Conservation (phyloP, 1,140 invertebrate species). For the Melipona quadrifasciata region DNA sequence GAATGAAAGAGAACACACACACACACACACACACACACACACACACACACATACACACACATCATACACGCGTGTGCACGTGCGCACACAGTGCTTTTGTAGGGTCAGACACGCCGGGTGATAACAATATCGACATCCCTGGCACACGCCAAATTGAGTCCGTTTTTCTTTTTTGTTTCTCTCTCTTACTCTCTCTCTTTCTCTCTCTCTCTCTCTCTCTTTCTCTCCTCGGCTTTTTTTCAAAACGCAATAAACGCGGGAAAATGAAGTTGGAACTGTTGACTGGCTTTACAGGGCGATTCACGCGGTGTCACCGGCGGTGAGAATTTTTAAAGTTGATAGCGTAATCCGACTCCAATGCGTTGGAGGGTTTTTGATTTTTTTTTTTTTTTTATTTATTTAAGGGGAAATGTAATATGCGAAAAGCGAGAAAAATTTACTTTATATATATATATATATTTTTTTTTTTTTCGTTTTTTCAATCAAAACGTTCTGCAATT, state of each 20-base stretch:
- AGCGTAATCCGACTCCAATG: too few species aligned
- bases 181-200: not conserved
- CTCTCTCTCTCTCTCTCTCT: not conserved
- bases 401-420: not conserved
- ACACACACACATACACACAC: constrained; percentile 34
- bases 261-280: not conserved
- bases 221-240: not conserved
- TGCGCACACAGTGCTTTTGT: constrained; percentile 57
- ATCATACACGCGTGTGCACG: not conserved
- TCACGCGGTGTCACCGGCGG: not conserved
- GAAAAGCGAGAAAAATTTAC: not conserved
- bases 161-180: constrained; percentile 39
- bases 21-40: not conserved
- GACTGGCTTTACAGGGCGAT: not conserved
- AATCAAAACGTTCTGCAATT: not conserved
- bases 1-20: constrained; percentile 30
- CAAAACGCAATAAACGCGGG: constrained; percentile 16
- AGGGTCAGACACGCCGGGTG: constrained; percentile 31
- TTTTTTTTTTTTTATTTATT: too few species aligned
- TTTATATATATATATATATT: not conserved
- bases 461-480: not conserved
- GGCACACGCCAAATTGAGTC: constrained; percentile 34
- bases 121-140: constrained; percentile 46
- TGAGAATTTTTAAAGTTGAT: not conserved
- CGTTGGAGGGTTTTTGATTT: too few species aligned